phyloP scores from a whole-genome alignment of 1,140 invertebrate species.

The Agrilus planipennis region DNA sequence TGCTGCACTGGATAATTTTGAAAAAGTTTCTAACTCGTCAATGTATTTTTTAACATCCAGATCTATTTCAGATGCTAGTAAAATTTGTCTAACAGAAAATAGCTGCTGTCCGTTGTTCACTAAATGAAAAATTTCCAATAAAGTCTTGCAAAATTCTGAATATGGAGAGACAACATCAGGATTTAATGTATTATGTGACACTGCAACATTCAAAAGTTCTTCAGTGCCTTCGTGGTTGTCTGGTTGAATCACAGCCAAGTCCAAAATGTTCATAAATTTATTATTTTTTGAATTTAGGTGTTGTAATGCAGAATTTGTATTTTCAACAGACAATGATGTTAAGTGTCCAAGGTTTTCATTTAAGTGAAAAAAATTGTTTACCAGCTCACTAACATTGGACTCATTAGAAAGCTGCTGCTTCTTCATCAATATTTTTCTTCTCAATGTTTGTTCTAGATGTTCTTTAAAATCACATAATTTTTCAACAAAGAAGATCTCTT shows the following conservation, averaged over 20 bases:
- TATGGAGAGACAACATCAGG: constrained; percentile 10
- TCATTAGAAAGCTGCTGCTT: constrained; percentile 22
- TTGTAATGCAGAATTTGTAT: too few species aligned
- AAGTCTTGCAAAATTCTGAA: constrained; percentile 17
- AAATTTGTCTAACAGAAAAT: constrained; percentile 14
- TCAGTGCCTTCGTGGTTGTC: constrained; percentile 14
- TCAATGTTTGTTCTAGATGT: constrained; percentile 18
- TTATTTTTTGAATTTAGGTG: too few species aligned
- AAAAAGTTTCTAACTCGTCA: too few species aligned
- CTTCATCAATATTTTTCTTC: constrained; percentile 26
- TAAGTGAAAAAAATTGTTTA: constrained; percentile 24
- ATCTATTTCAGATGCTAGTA: constrained; percentile 13
- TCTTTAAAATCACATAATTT: constrained; percentile 32
- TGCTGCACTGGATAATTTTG: too few species aligned
- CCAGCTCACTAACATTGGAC: constrained; percentile 32
- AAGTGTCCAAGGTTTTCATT: too few species aligned
- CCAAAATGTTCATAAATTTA: constrained; percentile 12
- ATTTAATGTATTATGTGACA: constrained; percentile 14
- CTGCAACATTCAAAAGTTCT: constrained; percentile 15
- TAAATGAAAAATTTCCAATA: constrained; percentile 14
- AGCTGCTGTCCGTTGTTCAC: constrained; percentile 8
- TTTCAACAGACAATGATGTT: too few species aligned
- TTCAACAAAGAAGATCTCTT: constrained; percentile 35
- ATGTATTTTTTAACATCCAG: constrained; percentile 17
- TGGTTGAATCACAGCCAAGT: constrained; percentile 18